Percentiles rank a stretch among this genome's conserved stretches.
phyloP scores from a whole-genome alignment of 2,113 vertebrate genomes.

The Corythoichthys haematopterus region DNA sequence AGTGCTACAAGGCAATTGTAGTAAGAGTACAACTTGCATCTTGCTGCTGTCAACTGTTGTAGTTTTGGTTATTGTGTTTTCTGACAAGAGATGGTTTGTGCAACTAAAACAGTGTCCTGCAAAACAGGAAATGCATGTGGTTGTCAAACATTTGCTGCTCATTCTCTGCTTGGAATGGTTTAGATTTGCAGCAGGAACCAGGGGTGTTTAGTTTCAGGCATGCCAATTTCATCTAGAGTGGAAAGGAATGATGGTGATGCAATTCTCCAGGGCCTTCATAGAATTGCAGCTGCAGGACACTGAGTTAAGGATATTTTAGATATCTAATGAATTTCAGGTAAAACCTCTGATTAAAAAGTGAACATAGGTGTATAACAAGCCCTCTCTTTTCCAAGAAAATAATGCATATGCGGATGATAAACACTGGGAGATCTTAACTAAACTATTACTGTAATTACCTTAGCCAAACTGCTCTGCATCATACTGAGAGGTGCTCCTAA shows the following conservation, averaged over 20 bases:
- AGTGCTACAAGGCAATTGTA: slow-evolving; percentile 1
- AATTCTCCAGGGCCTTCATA: slow-evolving; percentile 49
- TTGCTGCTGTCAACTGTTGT: slow-evolving; percentile 25
- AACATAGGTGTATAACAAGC: not conserved
- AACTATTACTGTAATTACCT: not conserved
- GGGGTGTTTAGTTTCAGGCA: slow-evolving; percentile 16
- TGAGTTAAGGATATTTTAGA: slow-evolving; percentile 24
- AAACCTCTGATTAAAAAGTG: not conserved
- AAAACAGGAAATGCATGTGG: slow-evolving; percentile 12
- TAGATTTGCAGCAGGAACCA: not conserved
- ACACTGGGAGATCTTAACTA: not conserved
- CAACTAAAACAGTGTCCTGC: slow-evolving; percentile 4
- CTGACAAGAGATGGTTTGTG: slow-evolving; percentile 24
- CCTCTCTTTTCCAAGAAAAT: not conserved
- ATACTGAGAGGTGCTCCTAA: not conserved
- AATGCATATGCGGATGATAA: not conserved
- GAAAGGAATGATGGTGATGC: slow-evolving; percentile 57
- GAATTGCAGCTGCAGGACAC: slow-evolving; percentile 50
- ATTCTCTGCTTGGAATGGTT: slow-evolving; percentile 8
- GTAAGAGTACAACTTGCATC: not conserved
- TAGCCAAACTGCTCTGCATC: not conserved
- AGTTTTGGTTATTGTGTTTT: slow-evolving; percentile 31
- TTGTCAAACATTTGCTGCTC: slow-evolving; percentile 4
- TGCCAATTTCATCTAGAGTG: slow-evolving; percentile 45
- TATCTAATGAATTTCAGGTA: not conserved